phyloP scores from a whole-genome alignment of 2,113 vertebrate genomes.

The Chaetodon auriga region DNA sequence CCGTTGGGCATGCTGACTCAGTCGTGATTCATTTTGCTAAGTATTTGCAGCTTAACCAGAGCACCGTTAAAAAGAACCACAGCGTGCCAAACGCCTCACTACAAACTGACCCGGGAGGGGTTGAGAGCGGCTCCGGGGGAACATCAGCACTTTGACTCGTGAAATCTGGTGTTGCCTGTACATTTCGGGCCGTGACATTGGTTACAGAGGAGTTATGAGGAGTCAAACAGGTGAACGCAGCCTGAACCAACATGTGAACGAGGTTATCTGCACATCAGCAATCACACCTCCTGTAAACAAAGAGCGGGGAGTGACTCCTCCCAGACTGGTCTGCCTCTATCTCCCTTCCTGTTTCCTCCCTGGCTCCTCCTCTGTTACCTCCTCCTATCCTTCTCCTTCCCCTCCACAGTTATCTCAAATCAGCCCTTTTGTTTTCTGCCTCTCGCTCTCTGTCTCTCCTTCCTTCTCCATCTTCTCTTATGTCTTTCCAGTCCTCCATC shows the following conservation, averaged over 20 bases:
- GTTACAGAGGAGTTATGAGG: background rate
- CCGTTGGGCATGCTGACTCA: background rate
- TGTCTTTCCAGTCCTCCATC: background rate
- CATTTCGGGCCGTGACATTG: background rate
- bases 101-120: too few species aligned
- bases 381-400: background rate
- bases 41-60: background rate
- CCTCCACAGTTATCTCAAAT: conserved; percentile 10
- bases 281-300: background rate
- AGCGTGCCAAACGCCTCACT: background rate
- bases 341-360: conserved; percentile 38
- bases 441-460: background rate
- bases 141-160: background rate
- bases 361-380: background rate
- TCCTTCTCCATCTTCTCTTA: conserved; percentile 6
- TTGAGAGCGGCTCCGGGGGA: background rate
- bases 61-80: background rate
- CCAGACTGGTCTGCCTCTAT: conserved; percentile 3
- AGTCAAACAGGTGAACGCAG: background rate
- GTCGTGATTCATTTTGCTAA: background rate
- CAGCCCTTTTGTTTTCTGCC: background rate
- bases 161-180: background rate
- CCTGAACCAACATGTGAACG: background rate
- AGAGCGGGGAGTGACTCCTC: background rate
- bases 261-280: background rate